These are phyloP conservation scores for Leptura quadrifasciata DNA, from an alignment of 2,888 invertebrate genomes.

Conservation along the genomic window DNA sequence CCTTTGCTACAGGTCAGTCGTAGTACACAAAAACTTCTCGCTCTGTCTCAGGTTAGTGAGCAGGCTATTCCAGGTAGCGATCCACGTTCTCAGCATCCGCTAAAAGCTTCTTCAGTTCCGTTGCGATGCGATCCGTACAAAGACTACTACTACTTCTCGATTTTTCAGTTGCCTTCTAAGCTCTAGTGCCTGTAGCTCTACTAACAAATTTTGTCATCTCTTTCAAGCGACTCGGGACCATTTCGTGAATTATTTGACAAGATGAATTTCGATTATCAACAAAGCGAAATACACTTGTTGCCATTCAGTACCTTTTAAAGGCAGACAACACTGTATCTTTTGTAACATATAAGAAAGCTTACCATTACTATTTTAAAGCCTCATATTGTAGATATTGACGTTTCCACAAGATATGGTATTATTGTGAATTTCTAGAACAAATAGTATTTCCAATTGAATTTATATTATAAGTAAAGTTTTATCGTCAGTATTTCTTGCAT, in stretches of 20 bases:
- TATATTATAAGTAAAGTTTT: too few relatives aligned
- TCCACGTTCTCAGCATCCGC: conserved; percentile 73
- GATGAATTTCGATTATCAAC: background rate
- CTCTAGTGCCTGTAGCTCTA: conserved; percentile 68
- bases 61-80: conserved; percentile 84
- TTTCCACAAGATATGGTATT: too few relatives aligned
- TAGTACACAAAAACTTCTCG: conserved; percentile 99
- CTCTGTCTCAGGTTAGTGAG: conserved; percentile 99
- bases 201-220: conserved; percentile 36
- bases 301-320: too few relatives aligned
- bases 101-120: conserved; percentile 53
- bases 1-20: conserved; percentile 99
- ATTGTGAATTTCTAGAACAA: too few relatives aligned
- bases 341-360: too few relatives aligned
- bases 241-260: conserved; percentile 29
- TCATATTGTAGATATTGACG: too few relatives aligned
- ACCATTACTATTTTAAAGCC: too few relatives aligned
- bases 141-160: conserved; percentile 46
- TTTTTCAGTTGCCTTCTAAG: conserved; percentile 65
- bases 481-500: too few relatives aligned
- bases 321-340: too few relatives aligned
- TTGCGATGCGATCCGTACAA: conserved; percentile 48
- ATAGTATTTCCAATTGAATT: too few relatives aligned
- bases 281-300: background rate
- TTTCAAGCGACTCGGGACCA: conserved; percentile 2